Evolutionary conservation across 92 coral and sea anemone genomes (phyloP), one percentile per base, ranked within the genome.

Genomic region (Muricea muricata): DNA sequence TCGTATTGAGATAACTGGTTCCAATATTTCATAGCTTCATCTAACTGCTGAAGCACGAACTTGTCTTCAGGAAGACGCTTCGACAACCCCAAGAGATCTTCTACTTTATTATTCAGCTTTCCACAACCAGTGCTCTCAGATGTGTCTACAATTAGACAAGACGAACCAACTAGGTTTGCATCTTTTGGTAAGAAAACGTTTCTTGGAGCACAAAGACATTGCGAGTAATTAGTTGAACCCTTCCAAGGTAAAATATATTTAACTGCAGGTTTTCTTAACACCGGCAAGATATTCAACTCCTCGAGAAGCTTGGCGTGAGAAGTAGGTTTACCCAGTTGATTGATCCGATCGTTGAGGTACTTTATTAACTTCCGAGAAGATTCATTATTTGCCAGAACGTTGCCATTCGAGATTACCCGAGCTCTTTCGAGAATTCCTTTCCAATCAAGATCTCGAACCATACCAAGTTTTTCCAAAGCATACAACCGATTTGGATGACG

Each of bases 401-500:
- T 81, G 75, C 91, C 54, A 56, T 87, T 63, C 30, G 83, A 83
- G 58, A 95, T 74, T 17, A 96, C 88, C 84, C 79, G 25, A 57
- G 94, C 93, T 61, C 98, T 86, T 47, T 92, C 96, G 35, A 63
- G 76, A 9, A 92, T 54, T 6, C 81, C 87, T 18, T 74, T 75
- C 98, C 98, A 94, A 40, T 65, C 81, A 7, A 92, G 83, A 65
- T 92, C 85, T 54, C 57, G 46, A 18, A 79, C 50, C 98, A 94
- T 92, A 31, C 98, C 98, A 24, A 94, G 90, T 1, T 80, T 60
- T 25, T 81, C 66, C 71, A 94, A 83, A 82, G 90, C 75, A 9
- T 88, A 89, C 45, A 94, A 88, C 6, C 98, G 95, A 35, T 92
- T 81, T 13, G 39, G 42, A 28, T 80, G 85, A 11, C 46, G 79